Evolutionary conservation across 37 sponge, comb jelly and placozoan genomes (phyloP).

Genomic region (Oscarella lobularis): DNA sequence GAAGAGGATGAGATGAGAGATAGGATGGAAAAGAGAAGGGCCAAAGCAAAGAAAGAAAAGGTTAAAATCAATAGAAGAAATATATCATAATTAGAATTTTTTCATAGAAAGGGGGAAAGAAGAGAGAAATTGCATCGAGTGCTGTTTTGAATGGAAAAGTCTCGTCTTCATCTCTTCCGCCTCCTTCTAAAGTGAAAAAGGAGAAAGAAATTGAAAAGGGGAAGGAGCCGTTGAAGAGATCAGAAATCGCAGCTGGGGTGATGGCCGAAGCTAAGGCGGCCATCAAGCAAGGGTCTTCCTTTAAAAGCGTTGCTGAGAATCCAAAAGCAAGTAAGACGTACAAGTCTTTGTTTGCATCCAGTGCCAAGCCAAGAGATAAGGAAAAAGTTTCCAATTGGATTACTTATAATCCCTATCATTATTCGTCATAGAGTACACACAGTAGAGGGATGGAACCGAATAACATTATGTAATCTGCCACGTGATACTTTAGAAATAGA

Average conservation of each 20-base stretch:
- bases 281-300: not conserved
- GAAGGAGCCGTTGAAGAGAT: no score
- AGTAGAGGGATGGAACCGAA: no score
- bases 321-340: conserved; percentile 40
- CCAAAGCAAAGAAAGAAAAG: conserved; percentile 29
- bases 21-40: conserved; percentile 33
- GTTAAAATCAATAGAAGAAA: no score
- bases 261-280: not conserved
- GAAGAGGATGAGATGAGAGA: conserved; percentile 42
- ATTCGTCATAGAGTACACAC: no score
- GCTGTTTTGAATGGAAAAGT: conserved; percentile 52
- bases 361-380: conserved; percentile 17
- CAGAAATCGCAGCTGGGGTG: no score
- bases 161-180: conserved; percentile 35
- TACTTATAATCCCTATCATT: conserved; percentile 56
- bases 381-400: conserved; percentile 54
- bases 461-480: no score
- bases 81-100: no score
- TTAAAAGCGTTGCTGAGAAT: conserved; percentile 18
- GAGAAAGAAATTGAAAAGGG: no score
- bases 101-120: no score
- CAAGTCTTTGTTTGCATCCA: conserved; percentile 73
- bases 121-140: conserved; percentile 31
- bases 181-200: no score
- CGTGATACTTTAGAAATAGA: no score